phyloP scores from a whole-genome alignment of 2,113 vertebrate species.

The Saguinus midas region DNA sequence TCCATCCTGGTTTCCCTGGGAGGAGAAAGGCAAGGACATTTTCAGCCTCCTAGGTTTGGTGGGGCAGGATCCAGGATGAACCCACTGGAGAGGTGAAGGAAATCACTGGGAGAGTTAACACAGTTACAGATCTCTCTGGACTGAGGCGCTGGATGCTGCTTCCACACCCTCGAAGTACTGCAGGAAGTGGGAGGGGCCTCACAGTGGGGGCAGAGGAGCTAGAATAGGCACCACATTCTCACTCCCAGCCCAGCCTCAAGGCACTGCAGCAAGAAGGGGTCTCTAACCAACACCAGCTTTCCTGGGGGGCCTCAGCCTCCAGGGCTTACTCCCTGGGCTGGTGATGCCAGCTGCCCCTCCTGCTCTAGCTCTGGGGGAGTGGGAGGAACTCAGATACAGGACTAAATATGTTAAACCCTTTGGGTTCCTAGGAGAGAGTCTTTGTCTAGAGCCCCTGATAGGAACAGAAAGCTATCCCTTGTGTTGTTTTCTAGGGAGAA shows the following conservation, averaged over 20 bases:
- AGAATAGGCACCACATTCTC: not conserved
- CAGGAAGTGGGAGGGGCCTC: constrained; percentile 68
- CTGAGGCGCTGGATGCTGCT: not conserved
- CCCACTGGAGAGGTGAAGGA: not conserved
- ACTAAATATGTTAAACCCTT: not conserved
- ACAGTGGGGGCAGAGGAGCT: not conserved
- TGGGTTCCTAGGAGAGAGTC: not conserved
- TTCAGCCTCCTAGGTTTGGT: not conserved
- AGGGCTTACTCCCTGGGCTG: not conserved
- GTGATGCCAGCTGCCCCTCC: not conserved
- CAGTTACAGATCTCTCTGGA: not conserved
- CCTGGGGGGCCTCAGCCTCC: not conserved
- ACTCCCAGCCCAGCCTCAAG: not conserved
- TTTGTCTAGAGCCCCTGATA: not conserved
- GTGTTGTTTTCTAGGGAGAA: not conserved
- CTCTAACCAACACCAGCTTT: not conserved
- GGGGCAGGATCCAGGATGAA: not conserved
- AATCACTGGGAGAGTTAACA: constrained; percentile 12
- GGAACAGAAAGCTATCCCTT: not conserved
- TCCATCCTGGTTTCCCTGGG: not conserved
- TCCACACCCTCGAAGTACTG: constrained; percentile 32
- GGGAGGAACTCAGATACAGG: not conserved
- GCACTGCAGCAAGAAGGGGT: not conserved
- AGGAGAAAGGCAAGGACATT: not conserved
- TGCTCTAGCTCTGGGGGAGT: not conserved